Conservation (phyloP, 2,797 vertebrate genomes). For the Enteromius paludinosus region DNA sequence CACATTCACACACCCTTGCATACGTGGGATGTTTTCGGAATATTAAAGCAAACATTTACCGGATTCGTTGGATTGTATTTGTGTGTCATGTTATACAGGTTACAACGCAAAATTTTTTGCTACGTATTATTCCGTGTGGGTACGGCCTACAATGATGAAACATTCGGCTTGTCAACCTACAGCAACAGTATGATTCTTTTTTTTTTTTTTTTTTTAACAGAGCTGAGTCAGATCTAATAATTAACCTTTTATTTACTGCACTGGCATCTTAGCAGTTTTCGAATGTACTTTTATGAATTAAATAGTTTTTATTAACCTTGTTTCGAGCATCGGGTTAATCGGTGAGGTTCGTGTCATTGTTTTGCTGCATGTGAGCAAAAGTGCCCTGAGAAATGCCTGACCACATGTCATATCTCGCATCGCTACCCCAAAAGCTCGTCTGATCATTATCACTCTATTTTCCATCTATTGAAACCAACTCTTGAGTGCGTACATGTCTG, state of each 20-base stretch:
- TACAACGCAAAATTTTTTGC: neutral
- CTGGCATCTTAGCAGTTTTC: neutral
- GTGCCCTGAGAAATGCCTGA: conserved; percentile 56
- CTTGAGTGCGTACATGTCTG: conserved; percentile 24
- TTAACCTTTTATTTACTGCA: neutral
- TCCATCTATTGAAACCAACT: conserved; percentile 58
- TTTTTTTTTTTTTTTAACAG: neutral
- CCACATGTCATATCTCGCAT: conserved; percentile 54
- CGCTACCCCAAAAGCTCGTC: conserved; percentile 47
- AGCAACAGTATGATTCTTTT: neutral
- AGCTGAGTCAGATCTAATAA: conserved; percentile 5
- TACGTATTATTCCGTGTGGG: conserved; percentile 3
- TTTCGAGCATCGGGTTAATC: neutral
- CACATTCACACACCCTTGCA: neutral
- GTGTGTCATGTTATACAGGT: neutral
- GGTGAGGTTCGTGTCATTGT: conserved; percentile 11
- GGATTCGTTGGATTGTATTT: neutral
- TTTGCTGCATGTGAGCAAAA: conserved; percentile 40
- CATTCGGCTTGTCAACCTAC: neutral
- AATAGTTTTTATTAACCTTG: neutral
- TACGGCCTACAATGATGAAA: neutral
- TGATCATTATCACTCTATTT: conserved; percentile 58
- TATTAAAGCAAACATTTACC: conserved; percentile 22
- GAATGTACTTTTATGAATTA: neutral
- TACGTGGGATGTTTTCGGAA: conserved; percentile 1